Conservation (phyloP, 2,797 vertebrate species). For the Sebastes glaucus region DNA sequence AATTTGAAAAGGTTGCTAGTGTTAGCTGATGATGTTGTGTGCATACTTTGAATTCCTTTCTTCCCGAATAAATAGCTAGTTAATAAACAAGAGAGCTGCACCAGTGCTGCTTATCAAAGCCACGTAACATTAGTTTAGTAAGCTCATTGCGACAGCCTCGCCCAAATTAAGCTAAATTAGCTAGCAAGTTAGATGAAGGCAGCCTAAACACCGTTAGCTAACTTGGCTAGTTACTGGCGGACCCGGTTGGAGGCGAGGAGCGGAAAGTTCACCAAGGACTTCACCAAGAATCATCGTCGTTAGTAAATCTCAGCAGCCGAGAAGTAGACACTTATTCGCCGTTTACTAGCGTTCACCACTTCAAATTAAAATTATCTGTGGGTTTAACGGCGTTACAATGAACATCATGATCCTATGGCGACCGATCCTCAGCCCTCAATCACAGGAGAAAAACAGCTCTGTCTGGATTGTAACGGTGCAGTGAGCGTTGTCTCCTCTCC, state of each 20-base stretch:
- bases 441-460: slow-evolving; percentile 58
- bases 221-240: slow-evolving; percentile 67
- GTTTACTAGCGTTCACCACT: neutral
- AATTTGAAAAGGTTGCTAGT: slow-evolving; percentile 59
- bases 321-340: neutral
- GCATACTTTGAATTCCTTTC: slow-evolving; percentile 76
- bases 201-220: slow-evolving; percentile 69
- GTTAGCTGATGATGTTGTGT: slow-evolving; percentile 64
- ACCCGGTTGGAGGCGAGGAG: slow-evolving; percentile 62
- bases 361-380: neutral
- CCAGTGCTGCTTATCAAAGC: neutral
- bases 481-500: slow-evolving; percentile 61
- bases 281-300: slow-evolving; percentile 39
- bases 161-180: slow-evolving; percentile 61
- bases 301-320: slow-evolving; percentile 60
- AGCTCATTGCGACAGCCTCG: slow-evolving; percentile 39
- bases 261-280: slow-evolving; percentile 78
- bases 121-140: slow-evolving; percentile 25
- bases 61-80: slow-evolving; percentile 54
- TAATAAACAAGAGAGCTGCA: slow-evolving; percentile 26
- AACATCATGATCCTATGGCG: slow-evolving; percentile 42
- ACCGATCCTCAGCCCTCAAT: slow-evolving; percentile 67
- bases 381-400: neutral
- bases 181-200: slow-evolving; percentile 39
- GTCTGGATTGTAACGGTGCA: slow-evolving; percentile 77